Conservation (phyloP, 2,113 vertebrate species). For the Ivindomyrus marchei region DNA sequence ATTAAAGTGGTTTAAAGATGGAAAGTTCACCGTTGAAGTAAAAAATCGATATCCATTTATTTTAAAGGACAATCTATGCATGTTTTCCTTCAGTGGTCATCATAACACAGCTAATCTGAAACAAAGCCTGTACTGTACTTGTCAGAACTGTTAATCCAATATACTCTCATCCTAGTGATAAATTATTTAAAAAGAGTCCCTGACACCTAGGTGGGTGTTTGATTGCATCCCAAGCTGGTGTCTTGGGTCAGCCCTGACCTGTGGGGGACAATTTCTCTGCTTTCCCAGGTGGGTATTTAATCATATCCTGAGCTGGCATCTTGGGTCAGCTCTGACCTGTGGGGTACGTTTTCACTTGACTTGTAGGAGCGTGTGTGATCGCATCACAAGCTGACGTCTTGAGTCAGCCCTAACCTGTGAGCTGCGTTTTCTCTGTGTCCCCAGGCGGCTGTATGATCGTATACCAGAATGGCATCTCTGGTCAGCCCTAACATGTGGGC, state of each 20-base stretch:
- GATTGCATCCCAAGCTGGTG: not conserved
- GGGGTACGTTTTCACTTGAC: not conserved
- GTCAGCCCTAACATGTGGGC: not conserved
- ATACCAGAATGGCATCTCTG: not conserved
- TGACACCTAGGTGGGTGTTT: not conserved
- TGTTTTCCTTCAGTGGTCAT: not conserved
- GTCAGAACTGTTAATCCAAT: not conserved
- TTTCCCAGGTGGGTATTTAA: not conserved
- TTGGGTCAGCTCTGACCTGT: not conserved
- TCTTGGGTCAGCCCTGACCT: not conserved
- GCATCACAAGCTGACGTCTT: not conserved
- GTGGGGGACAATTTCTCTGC: not conserved
- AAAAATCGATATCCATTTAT: constrained; percentile 10
- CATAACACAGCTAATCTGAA: not conserved
- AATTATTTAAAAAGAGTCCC: not conserved
- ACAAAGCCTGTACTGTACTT: not conserved
- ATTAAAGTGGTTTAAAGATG: not conserved
- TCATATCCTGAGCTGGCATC: not conserved
- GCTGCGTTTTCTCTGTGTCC: not conserved
- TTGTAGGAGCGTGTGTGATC: not conserved
- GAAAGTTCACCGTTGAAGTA: not conserved
- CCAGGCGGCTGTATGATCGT: not conserved
- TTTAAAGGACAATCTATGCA: constrained; percentile 2
- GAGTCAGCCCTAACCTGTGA: not conserved
- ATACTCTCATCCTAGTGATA: not conserved